Percentiles rank a stretch among this genome's conserved stretches.
phyloP scores from a whole-genome alignment of 2,888 invertebrate species.

The Therioaphis trifolii region DNA sequence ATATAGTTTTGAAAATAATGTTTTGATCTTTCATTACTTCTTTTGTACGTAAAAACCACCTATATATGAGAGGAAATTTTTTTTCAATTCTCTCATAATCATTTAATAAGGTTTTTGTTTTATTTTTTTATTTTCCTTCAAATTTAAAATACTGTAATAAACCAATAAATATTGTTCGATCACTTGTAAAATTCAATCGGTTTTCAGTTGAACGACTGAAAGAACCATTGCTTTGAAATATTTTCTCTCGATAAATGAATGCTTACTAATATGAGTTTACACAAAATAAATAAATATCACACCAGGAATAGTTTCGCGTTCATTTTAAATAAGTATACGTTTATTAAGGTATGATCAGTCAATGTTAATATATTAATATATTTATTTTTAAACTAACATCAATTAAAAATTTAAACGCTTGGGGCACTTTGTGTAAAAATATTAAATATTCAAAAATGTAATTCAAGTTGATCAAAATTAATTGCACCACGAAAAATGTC shows the following conservation, averaged over 20 bases:
- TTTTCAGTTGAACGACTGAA: background rate
- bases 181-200: constrained; percentile 11
- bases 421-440: background rate
- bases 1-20: no score
- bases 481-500: background rate
- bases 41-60: background rate
- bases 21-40: background rate
- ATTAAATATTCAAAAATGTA: background rate
- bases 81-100: background rate
- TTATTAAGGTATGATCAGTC: background rate
- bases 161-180: constrained; percentile 16
- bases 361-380: background rate
- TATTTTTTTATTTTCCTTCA: no score
- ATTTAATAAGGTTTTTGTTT: background rate
- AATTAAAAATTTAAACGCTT: no score
- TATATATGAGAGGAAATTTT: background rate
- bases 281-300: background rate
- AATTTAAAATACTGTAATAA: constrained; percentile 5
- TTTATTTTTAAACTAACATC: no score
- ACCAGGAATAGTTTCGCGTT: background rate
- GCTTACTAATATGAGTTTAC: background rate
- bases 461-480: no score
- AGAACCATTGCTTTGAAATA: background rate
- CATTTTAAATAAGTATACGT: background rate
- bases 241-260: constrained; percentile 14